Conservation (phyloP, 2,888 invertebrate species). For the Onthophagus sagittarius region DNA sequence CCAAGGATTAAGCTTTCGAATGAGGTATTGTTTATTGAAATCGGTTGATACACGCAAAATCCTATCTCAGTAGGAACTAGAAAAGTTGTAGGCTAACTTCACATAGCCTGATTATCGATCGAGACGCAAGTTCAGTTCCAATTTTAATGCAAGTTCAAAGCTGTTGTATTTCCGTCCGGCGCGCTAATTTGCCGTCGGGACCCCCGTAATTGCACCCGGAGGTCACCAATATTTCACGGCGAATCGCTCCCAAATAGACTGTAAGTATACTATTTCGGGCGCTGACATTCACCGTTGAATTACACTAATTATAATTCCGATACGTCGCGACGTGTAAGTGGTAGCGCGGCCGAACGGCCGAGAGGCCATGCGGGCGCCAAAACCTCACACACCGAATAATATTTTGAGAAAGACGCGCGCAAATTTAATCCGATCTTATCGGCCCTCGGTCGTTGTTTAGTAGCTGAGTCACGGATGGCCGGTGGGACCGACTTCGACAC, state of each 20-base stretch:
- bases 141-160: slow-evolving; percentile 12
- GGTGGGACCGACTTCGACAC: not conserved
- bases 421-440: not conserved
- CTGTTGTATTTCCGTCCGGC: slow-evolving; percentile 1
- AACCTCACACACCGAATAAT: not conserved
- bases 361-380: not conserved
- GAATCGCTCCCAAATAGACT: not conserved
- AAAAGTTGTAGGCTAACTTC: too few species aligned
- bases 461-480: not conserved
- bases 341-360: too few species aligned
- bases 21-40: too few species aligned
- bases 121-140: slow-evolving; percentile 5
- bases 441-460: not conserved
- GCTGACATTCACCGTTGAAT: not conserved
- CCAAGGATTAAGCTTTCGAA: too few species aligned
- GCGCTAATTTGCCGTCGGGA: not conserved
- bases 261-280: not conserved
- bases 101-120: too few species aligned
- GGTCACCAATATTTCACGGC: not conserved
- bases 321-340: not conserved
- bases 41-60: too few species aligned
- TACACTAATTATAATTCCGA: not conserved
- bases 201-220: slow-evolving; percentile 2
- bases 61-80: too few species aligned
- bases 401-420: not conserved